Evolutionary conservation across 2,888 invertebrate species (phyloP), one percentile per base, ranked within the genome.

Genomic region (Lasioglossum pauxillum): DNA sequence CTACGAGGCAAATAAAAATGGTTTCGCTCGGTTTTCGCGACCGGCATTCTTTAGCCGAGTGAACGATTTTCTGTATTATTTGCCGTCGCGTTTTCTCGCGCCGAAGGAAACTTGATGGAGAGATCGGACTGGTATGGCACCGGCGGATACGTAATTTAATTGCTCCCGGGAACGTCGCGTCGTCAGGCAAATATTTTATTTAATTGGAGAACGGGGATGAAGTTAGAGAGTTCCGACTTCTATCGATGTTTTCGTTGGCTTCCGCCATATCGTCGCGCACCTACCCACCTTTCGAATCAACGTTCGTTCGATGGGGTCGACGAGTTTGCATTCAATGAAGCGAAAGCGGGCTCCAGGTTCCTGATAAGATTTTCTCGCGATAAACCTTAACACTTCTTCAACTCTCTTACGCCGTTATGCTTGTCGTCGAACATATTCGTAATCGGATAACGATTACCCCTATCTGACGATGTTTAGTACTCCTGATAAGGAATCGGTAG

Each of bases 151-250:
- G 77, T 84, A 82, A 84, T 84, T 83, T 77, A 67, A 82, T 84
- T 76, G 64, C 67, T 23, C 2, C 73, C 64, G 53, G 67, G 67
- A 73, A 38, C 83, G 77, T 84, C 46, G 46, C 46, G 46, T 46
- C 83, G 73, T 46, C 46, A 53, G 53, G 73, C 53, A 84, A 77
- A 84, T 83, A 84, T 84, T 82, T 84, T 77, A 84, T 93, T 92
- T 93, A 92, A 93, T 92, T 92, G 91, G 53, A 84, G 76, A 64
- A 75, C 72, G 86, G 82, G 78, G 83, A 83, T 67, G 31, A 46
- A 64, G 72, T 80, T 69, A 23, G 77, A 83, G 41, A 60, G 46
- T 57, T 75, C 44, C 49, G 74, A 67, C 76, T 71, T 46, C 75
- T 46, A 35, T 64, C 72, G 73, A 82, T 71, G 31, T 67, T 78